Evolutionary conservation across 2,113 vertebrate species (phyloP).

Genomic region (Struthio camelus): DNA sequence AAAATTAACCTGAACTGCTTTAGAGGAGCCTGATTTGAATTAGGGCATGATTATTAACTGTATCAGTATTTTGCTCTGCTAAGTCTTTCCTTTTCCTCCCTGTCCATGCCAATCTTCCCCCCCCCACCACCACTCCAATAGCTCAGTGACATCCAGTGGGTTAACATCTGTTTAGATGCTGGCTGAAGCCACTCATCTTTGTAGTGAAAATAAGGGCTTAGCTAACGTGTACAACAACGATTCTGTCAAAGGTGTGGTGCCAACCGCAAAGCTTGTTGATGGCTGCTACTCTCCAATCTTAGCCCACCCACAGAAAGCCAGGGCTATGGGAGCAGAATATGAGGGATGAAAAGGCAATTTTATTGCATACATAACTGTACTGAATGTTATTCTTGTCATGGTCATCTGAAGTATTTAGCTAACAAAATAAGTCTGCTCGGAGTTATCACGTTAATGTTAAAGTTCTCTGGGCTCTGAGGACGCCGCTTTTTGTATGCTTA

Average conservation of each 20-base stretch:
- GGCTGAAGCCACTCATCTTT: neutral
- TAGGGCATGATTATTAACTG: neutral
- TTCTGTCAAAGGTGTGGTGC: neutral
- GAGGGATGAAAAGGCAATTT: neutral
- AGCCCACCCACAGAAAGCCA: neutral
- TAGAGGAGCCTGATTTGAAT: slow-evolving; percentile 39
- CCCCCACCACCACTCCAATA: neutral
- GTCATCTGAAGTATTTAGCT: neutral
- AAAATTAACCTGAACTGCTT: slow-evolving; percentile 31
- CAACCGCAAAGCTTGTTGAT: neutral
- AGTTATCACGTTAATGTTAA: neutral
- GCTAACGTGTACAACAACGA: neutral
- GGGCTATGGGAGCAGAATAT: neutral
- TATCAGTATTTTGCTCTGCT: neutral
- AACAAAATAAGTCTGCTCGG: neutral
- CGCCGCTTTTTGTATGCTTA: neutral
- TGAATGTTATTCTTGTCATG: neutral
- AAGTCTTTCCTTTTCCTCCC: neutral
- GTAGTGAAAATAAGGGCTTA: neutral
- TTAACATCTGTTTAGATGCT: neutral
- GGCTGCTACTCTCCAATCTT: fast-evolving
- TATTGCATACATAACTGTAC: neutral
- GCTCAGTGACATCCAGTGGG: neutral
- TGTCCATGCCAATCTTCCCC: fast-evolving
- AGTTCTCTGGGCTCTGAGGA: neutral